Conservation (phyloP, 2,797 vertebrate species). For the Echeneis naucrates region DNA sequence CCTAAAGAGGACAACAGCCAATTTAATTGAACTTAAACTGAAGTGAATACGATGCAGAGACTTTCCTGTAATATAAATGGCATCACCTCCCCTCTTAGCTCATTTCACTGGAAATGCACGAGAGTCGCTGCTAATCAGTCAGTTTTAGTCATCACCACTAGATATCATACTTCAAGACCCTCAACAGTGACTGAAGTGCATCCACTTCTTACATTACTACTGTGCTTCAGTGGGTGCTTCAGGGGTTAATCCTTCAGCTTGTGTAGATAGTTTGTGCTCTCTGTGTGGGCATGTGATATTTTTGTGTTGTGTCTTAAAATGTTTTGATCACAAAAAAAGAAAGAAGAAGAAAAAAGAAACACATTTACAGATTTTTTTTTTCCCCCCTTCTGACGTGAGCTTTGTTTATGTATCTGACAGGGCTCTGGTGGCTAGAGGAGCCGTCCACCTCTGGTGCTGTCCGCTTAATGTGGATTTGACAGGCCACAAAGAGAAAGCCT, state of each 20-base stretch:
- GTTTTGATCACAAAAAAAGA: slow-evolving; percentile 29
- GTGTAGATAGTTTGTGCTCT: slow-evolving; percentile 30
- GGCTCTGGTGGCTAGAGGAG: slow-evolving; percentile 36
- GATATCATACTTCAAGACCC: not conserved
- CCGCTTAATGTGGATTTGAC: slow-evolving; percentile 68
- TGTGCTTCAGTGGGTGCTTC: slow-evolving; percentile 20
- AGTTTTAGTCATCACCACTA: slow-evolving; percentile 18
- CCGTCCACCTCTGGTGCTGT: slow-evolving; percentile 47
- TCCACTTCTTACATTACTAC: slow-evolving; percentile 16
- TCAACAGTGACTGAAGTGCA: slow-evolving; percentile 9
- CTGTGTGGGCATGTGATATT: slow-evolving; percentile 56
- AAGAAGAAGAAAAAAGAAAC: slow-evolving; percentile 12
- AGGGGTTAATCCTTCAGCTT: slow-evolving; percentile 36
- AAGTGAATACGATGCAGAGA: not conserved
- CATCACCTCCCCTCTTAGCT: slow-evolving; percentile 16
- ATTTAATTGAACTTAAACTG: slow-evolving; percentile 7
- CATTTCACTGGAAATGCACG: not conserved
- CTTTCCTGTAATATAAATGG: slow-evolving; percentile 14
- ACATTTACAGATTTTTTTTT: slow-evolving; percentile 29
- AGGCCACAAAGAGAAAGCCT: slow-evolving; percentile 55
- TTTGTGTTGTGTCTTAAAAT: slow-evolving; percentile 52
- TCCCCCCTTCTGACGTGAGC: slow-evolving; percentile 48
- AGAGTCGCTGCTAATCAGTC: slow-evolving; percentile 34
- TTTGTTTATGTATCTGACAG: slow-evolving; percentile 69
- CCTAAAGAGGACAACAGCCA: slow-evolving; percentile 11